Conservation (phyloP, 2,797 vertebrate genomes). For the Trematomus bernacchii region DNA sequence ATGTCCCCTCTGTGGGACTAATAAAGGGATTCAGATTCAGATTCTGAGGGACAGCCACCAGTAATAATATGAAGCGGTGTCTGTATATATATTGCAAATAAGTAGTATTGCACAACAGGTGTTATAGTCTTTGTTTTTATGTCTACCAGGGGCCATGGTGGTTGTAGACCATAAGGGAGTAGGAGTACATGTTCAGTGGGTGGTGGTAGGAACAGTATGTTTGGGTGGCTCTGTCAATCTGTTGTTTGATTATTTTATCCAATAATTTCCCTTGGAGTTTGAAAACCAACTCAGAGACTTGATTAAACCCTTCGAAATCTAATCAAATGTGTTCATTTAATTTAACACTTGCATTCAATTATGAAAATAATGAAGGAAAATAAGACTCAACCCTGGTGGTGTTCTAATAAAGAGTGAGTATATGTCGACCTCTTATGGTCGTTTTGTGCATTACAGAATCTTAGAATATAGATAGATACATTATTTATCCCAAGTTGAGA, state of each 20-base stretch:
- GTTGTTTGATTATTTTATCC: conserved; percentile 4
- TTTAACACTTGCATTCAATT: conserved; percentile 18
- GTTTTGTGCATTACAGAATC: conserved; percentile 21
- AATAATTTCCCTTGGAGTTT: conserved; percentile 2
- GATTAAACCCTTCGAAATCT: conserved; percentile 9
- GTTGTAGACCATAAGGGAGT: background rate
- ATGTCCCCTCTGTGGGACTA: no score
- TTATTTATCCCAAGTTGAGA: no score
- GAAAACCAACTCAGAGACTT: background rate
- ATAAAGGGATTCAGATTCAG: no score
- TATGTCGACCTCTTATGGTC: conserved; percentile 67
- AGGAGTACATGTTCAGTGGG: conserved; percentile 5
- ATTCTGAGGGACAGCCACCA: no score
- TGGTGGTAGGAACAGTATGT: background rate
- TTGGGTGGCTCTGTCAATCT: conserved; percentile 10
- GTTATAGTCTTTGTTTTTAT: no score
- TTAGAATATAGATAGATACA: background rate
- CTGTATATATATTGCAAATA: no score
- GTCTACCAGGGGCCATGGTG: no score
- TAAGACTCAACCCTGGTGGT: background rate
- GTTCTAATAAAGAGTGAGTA: conserved; percentile 28
- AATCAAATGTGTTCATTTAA: conserved; percentile 5
- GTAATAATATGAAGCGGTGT: no score
- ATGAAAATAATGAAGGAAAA: conserved; percentile 15
- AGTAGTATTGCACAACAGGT: no score